Conservation (phyloP, 2,797 vertebrate genomes). For the Cichlasoma orientale region DNA sequence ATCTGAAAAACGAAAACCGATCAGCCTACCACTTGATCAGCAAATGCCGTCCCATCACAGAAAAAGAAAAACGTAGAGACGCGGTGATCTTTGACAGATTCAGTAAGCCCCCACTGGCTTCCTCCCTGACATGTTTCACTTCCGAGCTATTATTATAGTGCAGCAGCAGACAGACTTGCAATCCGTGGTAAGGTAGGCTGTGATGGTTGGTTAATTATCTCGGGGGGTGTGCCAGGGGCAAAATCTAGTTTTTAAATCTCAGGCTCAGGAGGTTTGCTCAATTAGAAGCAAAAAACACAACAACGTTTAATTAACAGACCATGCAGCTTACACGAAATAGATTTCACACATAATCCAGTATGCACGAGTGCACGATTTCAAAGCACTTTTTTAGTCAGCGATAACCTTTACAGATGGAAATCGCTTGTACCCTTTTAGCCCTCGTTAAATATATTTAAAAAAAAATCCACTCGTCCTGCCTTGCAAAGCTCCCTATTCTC, state of each 20-base stretch:
- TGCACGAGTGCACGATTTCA: slow-evolving; percentile 71
- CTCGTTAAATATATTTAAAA: slow-evolving; percentile 72
- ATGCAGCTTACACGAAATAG: slow-evolving; percentile 75
- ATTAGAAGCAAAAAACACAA: slow-evolving; percentile 69
- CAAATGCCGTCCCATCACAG: slow-evolving; percentile 25
- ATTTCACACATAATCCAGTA: slow-evolving; percentile 79
- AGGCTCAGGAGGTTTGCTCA: slow-evolving; percentile 78
- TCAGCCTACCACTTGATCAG: slow-evolving; percentile 54
- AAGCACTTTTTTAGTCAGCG: slow-evolving; percentile 52
- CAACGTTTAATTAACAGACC: slow-evolving; percentile 80
- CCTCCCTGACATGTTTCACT: slow-evolving; percentile 39
- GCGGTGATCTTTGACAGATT: slow-evolving; percentile 48
- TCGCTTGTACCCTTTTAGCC: slow-evolving; percentile 67
- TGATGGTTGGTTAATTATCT: slow-evolving; percentile 77
- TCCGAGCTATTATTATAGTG: slow-evolving; percentile 45
- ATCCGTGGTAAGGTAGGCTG: slow-evolving; percentile 54
- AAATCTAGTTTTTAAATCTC: slow-evolving; percentile 81
- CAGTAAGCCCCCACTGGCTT: slow-evolving; percentile 44
- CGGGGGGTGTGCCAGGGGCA: slow-evolving; percentile 77
- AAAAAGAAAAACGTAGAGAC: slow-evolving; percentile 23
- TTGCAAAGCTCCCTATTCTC: background rate
- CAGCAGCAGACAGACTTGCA: slow-evolving; percentile 54
- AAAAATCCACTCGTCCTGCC: background rate
- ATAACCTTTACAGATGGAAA: slow-evolving; percentile 59
- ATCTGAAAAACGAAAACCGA: slow-evolving; percentile 1